phyloP scores from a whole-genome alignment of 53 echinoderm and acorn worm genomes.

The Stichopus horrens region DNA sequence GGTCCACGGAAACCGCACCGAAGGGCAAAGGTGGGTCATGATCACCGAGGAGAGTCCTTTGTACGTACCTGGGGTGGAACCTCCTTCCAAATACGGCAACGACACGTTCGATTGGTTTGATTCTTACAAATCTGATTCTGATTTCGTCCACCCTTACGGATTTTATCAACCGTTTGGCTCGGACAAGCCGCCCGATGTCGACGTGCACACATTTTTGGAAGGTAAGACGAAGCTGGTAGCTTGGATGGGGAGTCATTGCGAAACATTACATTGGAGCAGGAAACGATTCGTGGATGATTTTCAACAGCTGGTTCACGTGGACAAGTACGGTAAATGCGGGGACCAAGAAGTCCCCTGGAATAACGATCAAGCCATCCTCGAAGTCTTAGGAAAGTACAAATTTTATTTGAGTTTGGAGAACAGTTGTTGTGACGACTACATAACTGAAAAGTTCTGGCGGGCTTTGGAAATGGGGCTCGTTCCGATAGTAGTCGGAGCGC shows the following conservation, averaged over 20 bases:
- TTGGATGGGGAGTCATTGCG: conserved; percentile 20
- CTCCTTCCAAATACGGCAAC: not conserved
- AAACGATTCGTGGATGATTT: not conserved
- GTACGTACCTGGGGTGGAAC: not conserved
- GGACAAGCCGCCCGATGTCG: not conserved
- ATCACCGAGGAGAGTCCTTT: conserved; percentile 8
- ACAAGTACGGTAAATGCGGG: conserved; percentile 9
- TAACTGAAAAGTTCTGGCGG: conserved; percentile 45
- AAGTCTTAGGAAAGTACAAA: conserved; percentile 24
- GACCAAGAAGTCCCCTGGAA: not conserved
- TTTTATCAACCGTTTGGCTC: not conserved
- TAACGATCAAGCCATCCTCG: not conserved
- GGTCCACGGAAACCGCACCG: not conserved
- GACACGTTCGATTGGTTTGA: conserved; percentile 19
- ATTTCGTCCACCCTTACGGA: conserved; percentile 17
- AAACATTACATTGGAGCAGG: conserved; percentile 9
- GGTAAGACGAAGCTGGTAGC: not conserved
- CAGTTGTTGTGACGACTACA: conserved; percentile 43
- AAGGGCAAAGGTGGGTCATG: conserved; percentile 22
- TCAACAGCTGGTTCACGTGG: not conserved
- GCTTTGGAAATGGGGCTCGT: conserved; percentile 29
- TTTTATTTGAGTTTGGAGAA: conserved; percentile 43
- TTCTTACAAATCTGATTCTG: conserved; percentile 8
- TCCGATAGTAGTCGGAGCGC: conserved; percentile 27
- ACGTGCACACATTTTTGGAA: not conserved